Percentiles rank a stretch among this genome's conserved stretches.
Evolutionary conservation across 2,888 invertebrate genomes (phyloP).

Genomic region (Peribatodes rhomboidaria): DNA sequence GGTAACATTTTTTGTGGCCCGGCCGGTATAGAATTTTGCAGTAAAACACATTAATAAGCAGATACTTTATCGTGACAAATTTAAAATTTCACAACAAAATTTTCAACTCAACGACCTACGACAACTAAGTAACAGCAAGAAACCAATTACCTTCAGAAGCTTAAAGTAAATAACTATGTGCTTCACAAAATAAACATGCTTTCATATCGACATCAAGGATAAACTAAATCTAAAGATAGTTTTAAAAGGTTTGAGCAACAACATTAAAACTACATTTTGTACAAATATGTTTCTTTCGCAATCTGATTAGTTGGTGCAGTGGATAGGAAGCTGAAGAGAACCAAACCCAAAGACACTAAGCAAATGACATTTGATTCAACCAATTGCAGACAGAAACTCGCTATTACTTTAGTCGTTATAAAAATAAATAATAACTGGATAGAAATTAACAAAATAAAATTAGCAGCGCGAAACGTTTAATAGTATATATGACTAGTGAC

Average conservation of each 20-base stretch:
- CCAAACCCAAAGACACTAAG: no score
- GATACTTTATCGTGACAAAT: background rate
- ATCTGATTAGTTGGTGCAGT: conserved; percentile 29
- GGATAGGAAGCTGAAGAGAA: background rate
- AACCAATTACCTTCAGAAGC: conserved; percentile 18
- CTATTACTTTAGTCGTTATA: no score
- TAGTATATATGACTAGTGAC: no score
- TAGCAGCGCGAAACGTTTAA: no score
- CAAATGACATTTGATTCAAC: no score
- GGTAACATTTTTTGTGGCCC: no score
- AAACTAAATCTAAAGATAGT: conserved; percentile 36
- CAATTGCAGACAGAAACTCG: no score
- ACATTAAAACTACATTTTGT: conserved; percentile 41
- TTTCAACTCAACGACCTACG: background rate
- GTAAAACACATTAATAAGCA: background rate
- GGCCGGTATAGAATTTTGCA: no score
- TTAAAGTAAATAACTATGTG: conserved; percentile 15
- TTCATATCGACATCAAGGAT: conserved; percentile 37
- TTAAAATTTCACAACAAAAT: background rate
- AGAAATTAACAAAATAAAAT: no score
- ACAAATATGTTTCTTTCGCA: conserved; percentile 42
- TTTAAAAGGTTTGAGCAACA: conserved; percentile 40
- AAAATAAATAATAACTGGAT: no score
- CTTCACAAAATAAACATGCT: conserved; percentile 26
- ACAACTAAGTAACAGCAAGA: conserved; percentile 8